Evolutionary conservation across 2,113 vertebrate genomes (phyloP), one percentile per base, ranked within the genome.

Genomic region (Cnemophilus loriae): DNA sequence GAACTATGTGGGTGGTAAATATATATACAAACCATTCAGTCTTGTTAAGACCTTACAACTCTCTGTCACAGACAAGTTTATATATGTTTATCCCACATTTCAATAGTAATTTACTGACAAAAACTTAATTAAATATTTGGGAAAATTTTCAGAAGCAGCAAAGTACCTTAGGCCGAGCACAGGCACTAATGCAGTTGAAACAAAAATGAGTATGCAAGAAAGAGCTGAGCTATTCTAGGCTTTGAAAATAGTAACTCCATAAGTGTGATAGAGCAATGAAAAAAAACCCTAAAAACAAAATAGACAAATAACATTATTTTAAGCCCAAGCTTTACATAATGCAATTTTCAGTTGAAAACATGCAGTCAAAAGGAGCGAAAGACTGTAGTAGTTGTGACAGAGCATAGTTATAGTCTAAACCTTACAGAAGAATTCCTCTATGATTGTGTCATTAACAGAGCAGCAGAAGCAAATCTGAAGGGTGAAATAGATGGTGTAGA

Each of bases 351-450:
- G 28, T 5, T n/a, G 30, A 78, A 82, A 94, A 78, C 5, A 55
- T 1, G 0, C 30, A 75, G 20, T 1, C 8, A 6, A 63, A 87
- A 79, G 75, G 19, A 73, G 35, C 6, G 21, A 42, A 67, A 82
- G 24, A 41, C n/a, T 30, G 20, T 1, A 64, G 7, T 3, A 35
- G 49, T 7, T 91, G 30, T 42, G 18, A 52, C 30, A 86, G 26
- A 60, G 30, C 6, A 52, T 0, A 0, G 23, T 30, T 68, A 20
- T 1, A 33, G 5, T 39, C 16, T 64, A 26, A 93, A 80, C 5
- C 1, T 5, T 4, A 16, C 18, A 70, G 23, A 68, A 55, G 9
- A 85, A 85, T 17, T 82, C 17, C 35, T 80, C 57, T 69, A 18
- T 2, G 3, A 50, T 7, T 9, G 18, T 5, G 0, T 30, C 77